Evolutionary conservation across 1,140 invertebrate genomes (phyloP).

Genomic region (Drosophila repleta): DNA sequence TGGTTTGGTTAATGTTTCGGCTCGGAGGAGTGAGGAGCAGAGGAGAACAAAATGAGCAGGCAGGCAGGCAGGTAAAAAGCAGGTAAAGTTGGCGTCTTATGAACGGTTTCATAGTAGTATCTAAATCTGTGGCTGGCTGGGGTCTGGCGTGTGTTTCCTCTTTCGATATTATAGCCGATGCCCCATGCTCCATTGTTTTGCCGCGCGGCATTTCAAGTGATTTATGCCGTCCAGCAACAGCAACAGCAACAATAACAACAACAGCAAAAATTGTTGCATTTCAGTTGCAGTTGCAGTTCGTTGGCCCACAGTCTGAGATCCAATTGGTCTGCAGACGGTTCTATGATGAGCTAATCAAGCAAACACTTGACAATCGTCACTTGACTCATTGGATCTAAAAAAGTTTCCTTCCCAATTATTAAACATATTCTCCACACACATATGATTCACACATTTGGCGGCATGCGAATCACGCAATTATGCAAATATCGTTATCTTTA

Average conservation of each 20-base stretch:
- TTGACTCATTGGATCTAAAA: slow-evolving; percentile 51
- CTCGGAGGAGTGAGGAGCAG: not conserved
- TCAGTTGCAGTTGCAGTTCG: slow-evolving; percentile 46
- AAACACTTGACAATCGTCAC: slow-evolving; percentile 43
- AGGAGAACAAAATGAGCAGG: not conserved
- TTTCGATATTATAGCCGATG: slow-evolving; percentile 24
- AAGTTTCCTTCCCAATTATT: not conserved
- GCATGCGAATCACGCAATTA: slow-evolving; percentile 77
- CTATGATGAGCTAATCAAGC: slow-evolving; percentile 32
- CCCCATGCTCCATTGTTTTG: slow-evolving; percentile 11
- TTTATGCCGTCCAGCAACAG: slow-evolving; percentile 42
- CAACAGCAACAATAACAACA: slow-evolving; percentile 32
- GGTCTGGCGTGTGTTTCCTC: slow-evolving; percentile 30
- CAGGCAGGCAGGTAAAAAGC: slow-evolving; percentile 31
- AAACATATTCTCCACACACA: slow-evolving; percentile 25
- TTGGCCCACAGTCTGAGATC: slow-evolving; percentile 39
- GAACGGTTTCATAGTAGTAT: slow-evolving; percentile 12
- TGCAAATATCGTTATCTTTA: slow-evolving; percentile 71
- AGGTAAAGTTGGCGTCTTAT: slow-evolving; percentile 33
- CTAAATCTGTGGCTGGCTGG: slow-evolving; percentile 28
- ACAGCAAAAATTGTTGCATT: slow-evolving; percentile 55
- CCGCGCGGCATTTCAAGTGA: slow-evolving; percentile 26
- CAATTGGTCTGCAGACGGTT: slow-evolving; percentile 16
- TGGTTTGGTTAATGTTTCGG: not conserved
- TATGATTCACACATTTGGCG: slow-evolving; percentile 60